Base-by-base conservation (phyloP, 2,113 vertebrate genomes). In the Noturus placidus region DNA sequence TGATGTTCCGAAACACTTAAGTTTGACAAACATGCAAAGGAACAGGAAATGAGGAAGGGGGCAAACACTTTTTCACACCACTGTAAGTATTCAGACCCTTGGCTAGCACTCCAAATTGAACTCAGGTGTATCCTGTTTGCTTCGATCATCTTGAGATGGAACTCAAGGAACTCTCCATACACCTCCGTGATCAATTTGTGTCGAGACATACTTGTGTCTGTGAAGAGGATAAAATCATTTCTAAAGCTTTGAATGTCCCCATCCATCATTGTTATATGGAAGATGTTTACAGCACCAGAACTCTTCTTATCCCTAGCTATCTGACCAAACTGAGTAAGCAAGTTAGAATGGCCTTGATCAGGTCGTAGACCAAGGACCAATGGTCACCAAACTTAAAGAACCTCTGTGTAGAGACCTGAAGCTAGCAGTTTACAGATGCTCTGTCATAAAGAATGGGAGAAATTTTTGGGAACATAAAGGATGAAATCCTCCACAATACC, bases 401-500 rank as follows among this genome's bases (percentile, higher is more conserved):
- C 65, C 17, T 15, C 14, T 33, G 15, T 33, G 25, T 25, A 10
- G 61, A 63, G 1, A 59, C 57, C 57, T 5, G 57, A 59, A 59
- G 6, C 42, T 7, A 46, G 42, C 42, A 46, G 42, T 46, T 46
- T 6, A 46, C 42, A 46, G 42, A 46, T 46, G 42, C 42, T 46
- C 42, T 46, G 42, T 46, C 6, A 46, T 46, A 46, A 46, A 46
- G 6, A 46, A 46, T 46, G 42, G 57, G 57, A 63, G 22, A 63
- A 9, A 22, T 20, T 42, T 13, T 20, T 74, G 38, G 70, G 38
- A 22, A 70, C 69, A 22, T 72, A 3, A 46, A 46, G 10, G 35
- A 76, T 76, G 35, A 35, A 74, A 61, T 80, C 59, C n/a, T 79
- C 38, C 63, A 76, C 54, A 82, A 61, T 54, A 74, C 38, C 22